A percentile compares a stretch with the other conserved stretches of the same genome.
phyloP scores from a whole-genome alignment of 2,113 vertebrate species.

The Lipophrys pholis region DNA sequence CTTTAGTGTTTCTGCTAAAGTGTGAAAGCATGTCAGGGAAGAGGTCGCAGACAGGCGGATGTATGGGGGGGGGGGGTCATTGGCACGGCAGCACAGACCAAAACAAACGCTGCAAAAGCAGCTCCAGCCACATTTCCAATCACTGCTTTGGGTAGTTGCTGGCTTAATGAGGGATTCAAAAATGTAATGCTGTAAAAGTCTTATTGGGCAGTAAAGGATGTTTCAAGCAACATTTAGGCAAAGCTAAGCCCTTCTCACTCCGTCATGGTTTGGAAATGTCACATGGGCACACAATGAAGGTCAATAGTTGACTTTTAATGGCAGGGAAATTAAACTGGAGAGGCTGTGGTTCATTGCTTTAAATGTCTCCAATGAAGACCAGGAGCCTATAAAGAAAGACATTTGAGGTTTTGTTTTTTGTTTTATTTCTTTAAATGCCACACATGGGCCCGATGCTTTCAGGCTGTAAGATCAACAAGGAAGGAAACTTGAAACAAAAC shows the following conservation, averaged over 20 bases:
- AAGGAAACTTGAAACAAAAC: no score
- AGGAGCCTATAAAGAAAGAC: background rate
- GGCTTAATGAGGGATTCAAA: slow-evolving; percentile 30
- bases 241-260: background rate
- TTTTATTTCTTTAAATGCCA: background rate
- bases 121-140: no score
- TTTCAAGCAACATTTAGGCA: background rate
- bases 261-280: slow-evolving; percentile 59
- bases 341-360: slow-evolving; percentile 16
- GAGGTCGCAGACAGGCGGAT: slow-evolving; percentile 7
- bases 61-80: background rate
- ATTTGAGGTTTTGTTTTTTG: background rate
- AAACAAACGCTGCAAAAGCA: slow-evolving; percentile 5
- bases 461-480: no score
- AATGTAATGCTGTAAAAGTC: background rate
- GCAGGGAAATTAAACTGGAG: slow-evolving; percentile 24
- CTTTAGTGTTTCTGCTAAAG: slow-evolving; percentile 4
- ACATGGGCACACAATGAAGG: slow-evolving; percentile 45
- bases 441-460: background rate
- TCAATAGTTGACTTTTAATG: slow-evolving; percentile 46
- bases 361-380: slow-evolving; percentile 16
- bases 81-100: background rate
- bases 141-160: slow-evolving; percentile 4
- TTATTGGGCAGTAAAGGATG: background rate
- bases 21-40: background rate